Conservation (phyloP, 2,888 invertebrate species). For the Polymixis flavicincta region DNA sequence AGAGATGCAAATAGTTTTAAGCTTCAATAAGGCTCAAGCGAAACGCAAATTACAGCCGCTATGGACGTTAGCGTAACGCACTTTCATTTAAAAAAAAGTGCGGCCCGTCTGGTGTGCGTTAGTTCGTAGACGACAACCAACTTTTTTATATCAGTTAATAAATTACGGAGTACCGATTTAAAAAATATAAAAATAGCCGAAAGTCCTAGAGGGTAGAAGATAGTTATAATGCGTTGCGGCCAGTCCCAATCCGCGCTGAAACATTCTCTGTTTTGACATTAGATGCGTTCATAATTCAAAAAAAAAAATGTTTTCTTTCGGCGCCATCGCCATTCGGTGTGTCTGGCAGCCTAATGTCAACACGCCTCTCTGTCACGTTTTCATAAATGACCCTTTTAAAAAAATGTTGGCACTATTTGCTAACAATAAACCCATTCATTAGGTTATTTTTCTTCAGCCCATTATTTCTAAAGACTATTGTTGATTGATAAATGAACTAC, state of each 20-base stretch:
- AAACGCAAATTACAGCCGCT: too few relatives aligned
- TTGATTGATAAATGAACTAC: conserved; percentile 56
- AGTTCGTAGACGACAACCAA: too few relatives aligned
- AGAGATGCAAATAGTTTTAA: not conserved
- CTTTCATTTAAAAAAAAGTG: too few relatives aligned
- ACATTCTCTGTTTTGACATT: conserved; percentile 2
- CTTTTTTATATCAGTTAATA: not conserved
- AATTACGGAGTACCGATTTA: too few relatives aligned
- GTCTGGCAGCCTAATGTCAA: conserved; percentile 43
- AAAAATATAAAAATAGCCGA: too few relatives aligned
- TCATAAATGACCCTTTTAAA: conserved; percentile 21
- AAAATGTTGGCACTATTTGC: conserved; percentile 41
- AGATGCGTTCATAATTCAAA: conserved; percentile 29
- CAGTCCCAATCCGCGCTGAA: too few relatives aligned
- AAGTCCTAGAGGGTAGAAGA: too few relatives aligned
- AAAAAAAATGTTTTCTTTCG: not conserved
- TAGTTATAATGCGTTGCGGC: too few relatives aligned
- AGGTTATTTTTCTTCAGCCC: conserved; percentile 48
- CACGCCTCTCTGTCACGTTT: conserved; percentile 30
- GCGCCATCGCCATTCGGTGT: conserved; percentile 14
- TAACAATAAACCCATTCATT: conserved; percentile 44
- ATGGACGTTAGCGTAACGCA: too few relatives aligned
- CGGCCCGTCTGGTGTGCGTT: too few relatives aligned
- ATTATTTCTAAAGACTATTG: conserved; percentile 39
- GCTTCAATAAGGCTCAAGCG: too few relatives aligned